Conservation (phyloP, 2,888 invertebrate genomes). For the Amiota minor region DNA sequence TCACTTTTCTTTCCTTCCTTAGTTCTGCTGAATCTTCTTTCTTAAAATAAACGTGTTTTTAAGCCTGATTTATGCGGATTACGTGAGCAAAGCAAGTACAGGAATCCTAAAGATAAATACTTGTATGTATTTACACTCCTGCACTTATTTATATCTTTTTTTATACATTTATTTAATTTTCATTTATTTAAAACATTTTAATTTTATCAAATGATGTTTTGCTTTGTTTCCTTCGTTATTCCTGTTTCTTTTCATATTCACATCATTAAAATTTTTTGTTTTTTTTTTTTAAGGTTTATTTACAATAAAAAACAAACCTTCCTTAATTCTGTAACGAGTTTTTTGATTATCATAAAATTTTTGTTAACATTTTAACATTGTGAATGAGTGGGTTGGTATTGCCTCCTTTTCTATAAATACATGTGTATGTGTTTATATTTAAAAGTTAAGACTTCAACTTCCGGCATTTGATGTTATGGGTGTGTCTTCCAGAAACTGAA, state of each 20-base stretch:
- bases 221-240: not conserved
- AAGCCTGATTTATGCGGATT: conserved; percentile 22
- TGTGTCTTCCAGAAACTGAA: too few relatives aligned
- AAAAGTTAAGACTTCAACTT: not conserved
- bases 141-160: not conserved
- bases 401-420: not conserved
- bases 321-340: too few relatives aligned
- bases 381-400: not conserved
- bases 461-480: not conserved
- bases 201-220: not conserved
- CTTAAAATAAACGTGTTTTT: conserved; percentile 14
- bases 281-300: too few relatives aligned
- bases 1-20: too few relatives aligned
- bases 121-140: not conserved
- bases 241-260: not conserved
- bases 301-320: too few relatives aligned
- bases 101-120: not conserved
- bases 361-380: too few relatives aligned
- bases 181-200: not conserved
- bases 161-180: not conserved
- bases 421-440: conserved; percentile 8
- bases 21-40: too few relatives aligned
- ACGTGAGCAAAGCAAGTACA: not conserved
- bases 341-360: too few relatives aligned
- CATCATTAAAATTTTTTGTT: not conserved